Evolutionary conservation across 2,888 invertebrate species (phyloP), one percentile per base, ranked within the genome.

Genomic region (Anoplius nigerrimus): DNA sequence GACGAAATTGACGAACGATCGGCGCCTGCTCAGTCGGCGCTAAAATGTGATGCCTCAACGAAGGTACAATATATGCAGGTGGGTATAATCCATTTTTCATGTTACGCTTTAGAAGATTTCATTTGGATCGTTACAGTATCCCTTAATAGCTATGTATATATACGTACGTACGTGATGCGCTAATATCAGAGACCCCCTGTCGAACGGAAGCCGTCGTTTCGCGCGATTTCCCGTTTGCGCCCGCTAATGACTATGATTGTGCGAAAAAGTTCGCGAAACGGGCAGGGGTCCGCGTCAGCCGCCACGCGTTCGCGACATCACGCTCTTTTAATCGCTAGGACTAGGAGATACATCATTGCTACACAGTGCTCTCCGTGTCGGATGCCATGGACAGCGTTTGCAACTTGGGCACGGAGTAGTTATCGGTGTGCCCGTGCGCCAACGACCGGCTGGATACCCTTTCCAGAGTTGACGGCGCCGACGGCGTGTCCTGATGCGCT

Each of bases 341-440:
- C 85, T 85, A 85, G 84, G 82, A 82, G 72, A 72, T 80, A 69
- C 63, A 77, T 75, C 68, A 73, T 82, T 75, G 82, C 82, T 88
- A 88, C 69, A 88, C 86, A 48, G 84, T 88, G 72, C 87, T 86
- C 69, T 88, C 88, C 34, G 84, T 81, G 61, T 88, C 88, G 16
- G 88, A 83, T 2, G 86, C 85, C 52, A 88, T 83, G n/a, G 88
- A 87, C 43, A 88, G 83, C 22, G 88, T 84, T 79, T 88, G 87
- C 48, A 88, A 73, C 76, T 89, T 89, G 45, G 89, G 89, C 54
- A 89, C 88, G 20, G 89, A 89, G 66, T 89, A 89, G 69, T 89
- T 89, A 69, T 89, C 89, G 42, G 82, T 76, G 45, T 86, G 86
- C 22, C 79, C 81, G 63, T 83, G 79, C 8, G 62, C 72, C 65